Evolutionary conservation across 1,140 invertebrate genomes (phyloP).

Genomic region (Thaumetopoea pityocampa): DNA sequence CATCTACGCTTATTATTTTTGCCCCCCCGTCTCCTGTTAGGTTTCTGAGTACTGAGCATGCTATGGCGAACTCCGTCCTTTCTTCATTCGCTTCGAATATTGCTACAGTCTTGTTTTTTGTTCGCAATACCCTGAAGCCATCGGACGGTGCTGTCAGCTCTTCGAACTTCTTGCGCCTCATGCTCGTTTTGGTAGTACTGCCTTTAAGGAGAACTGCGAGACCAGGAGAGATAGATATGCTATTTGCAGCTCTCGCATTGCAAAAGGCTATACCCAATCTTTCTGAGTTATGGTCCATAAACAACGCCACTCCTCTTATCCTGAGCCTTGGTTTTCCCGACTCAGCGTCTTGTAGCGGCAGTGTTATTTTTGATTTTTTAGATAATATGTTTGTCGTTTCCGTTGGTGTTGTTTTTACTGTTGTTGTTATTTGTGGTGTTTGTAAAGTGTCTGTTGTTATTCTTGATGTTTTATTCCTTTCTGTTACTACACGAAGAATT

Average conservation of each 20-base stretch:
- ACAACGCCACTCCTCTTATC: neutral
- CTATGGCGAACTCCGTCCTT: neutral
- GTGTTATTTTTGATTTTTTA: too few relatives aligned
- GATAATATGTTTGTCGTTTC: too few relatives aligned
- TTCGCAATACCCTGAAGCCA: neutral
- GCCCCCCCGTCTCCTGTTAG: neutral
- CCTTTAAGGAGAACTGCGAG: conserved; percentile 6
- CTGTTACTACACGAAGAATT: too few relatives aligned
- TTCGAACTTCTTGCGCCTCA: conserved; percentile 1
- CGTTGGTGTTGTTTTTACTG: too few relatives aligned
- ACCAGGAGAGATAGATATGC: conserved; percentile 6
- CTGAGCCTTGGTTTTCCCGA: neutral
- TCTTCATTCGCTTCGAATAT: neutral
- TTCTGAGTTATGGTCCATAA: conserved; percentile 5
- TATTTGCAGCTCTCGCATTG: neutral
- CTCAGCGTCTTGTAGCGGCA: too few relatives aligned
- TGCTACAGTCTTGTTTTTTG: neutral
- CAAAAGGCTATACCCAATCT: conserved; percentile 9
- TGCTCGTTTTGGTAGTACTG: conserved; percentile 3
- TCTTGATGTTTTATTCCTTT: too few relatives aligned
- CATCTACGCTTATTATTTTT: conserved; percentile 19
- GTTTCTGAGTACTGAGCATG: neutral
- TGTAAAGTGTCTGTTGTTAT: too few relatives aligned
- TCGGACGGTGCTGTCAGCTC: neutral
- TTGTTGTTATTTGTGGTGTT: too few relatives aligned